These are phyloP conservation scores for Menura novaehollandiae DNA, from an alignment of 2,113 vertebrate species.

Conservation along the genomic window DNA sequence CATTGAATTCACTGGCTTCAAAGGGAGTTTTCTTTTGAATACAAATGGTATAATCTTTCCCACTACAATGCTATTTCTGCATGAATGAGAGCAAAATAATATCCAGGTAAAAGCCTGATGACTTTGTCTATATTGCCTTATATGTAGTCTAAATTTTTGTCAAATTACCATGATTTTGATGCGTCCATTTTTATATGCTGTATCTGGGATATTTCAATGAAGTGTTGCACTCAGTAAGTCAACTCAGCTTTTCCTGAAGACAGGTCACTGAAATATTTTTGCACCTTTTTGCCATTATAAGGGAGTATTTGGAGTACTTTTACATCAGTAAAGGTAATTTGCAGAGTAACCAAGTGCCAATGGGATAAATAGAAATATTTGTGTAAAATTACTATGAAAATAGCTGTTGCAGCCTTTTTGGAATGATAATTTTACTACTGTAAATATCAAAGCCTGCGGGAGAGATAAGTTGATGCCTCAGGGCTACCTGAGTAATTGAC, in stretches of 20 bases:
- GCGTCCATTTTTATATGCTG: background rate
- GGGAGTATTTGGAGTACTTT: background rate
- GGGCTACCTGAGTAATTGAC: background rate
- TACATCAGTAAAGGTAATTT: background rate
- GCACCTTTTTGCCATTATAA: background rate
- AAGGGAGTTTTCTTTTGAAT: background rate
- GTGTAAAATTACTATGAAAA: background rate
- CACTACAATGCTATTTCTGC: background rate
- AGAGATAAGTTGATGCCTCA: background rate
- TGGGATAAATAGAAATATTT: background rate
- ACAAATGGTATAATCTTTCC: background rate
- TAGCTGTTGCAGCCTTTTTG: background rate
- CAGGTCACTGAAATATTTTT: background rate
- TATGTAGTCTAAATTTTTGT: background rate
- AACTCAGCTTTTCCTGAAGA: background rate
- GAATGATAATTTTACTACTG: background rate
- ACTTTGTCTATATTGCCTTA: background rate
- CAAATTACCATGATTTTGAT: background rate
- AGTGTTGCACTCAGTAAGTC: fast-evolving
- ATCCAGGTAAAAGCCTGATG: background rate
- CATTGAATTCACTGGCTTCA: background rate
- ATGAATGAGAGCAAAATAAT: background rate
- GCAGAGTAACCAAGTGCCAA: background rate
- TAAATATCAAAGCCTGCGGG: background rate
- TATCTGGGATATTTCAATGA: background rate